Evolutionary conservation across 2,113 vertebrate genomes (phyloP), one percentile per base, ranked within the genome.

Genomic region (Ammodytes dubius): DNA sequence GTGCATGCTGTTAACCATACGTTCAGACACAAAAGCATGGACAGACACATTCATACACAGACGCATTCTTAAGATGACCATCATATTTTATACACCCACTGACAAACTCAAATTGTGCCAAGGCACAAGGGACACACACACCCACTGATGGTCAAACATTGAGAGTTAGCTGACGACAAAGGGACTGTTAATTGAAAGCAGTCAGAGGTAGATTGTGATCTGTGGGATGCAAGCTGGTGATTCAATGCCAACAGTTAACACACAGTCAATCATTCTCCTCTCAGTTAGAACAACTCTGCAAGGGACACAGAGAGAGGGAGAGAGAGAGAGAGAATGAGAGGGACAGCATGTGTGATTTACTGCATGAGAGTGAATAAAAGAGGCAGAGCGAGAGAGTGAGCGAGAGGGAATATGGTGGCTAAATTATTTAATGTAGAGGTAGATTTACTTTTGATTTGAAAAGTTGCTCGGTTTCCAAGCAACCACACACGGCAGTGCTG

Each of bases 391-490:
- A 54, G 49, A 58, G 40, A 77, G 66, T 0, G 15, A 54, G 49
- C 50, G 40, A 77, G 66, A 5, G 4, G 56, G 50, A 79, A 75
- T 39, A 79, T 37, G 56, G 67, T 35, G 47, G 47, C 68, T 91
- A 88, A 90, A 92, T 92, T 88, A 89, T 92, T 91, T 73, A 92
- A 90, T 71, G 54, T 74, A 45, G 74, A 84, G 79, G 77, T 80
- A 77, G 81, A 88, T 83, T 59, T 87, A 58, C 57, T 67, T 71
- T 68, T 82, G 70, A 90, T 90, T 88, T 84, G 79, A 77, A 90
- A 82, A 87, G 60, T 66, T 79, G 74, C 60, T 27, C 7, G 13
- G 85, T 91, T 76, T 90, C 88, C 43, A 87, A 79, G 91, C 89
- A 92, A 91, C 92, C 46, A 8, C 79, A 77, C 73, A 73, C 57